Evolutionary conservation across 2,797 vertebrate species (phyloP).

Genomic region (Atherinosoma microstoma): DNA sequence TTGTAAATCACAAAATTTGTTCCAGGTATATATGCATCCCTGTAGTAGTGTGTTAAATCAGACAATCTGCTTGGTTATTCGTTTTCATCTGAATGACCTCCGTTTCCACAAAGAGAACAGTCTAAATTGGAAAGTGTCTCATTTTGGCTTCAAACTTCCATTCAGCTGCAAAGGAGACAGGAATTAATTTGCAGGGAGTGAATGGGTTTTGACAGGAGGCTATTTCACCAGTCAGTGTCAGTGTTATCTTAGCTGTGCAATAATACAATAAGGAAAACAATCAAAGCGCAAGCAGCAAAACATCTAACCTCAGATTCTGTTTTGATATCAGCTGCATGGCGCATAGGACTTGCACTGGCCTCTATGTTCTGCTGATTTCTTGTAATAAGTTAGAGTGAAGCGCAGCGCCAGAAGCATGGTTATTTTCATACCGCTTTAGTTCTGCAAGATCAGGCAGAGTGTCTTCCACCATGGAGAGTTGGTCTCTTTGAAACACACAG

Average conservation of each 20-base stretch:
- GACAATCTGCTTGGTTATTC: constrained; percentile 54
- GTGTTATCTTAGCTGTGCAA: constrained; percentile 46
- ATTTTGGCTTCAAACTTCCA: constrained; percentile 63
- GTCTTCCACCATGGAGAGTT: constrained; percentile 54
- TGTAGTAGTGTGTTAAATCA: constrained; percentile 43
- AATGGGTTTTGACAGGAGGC: constrained; percentile 68
- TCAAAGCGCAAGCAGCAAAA: constrained; percentile 55
- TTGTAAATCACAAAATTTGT: constrained; percentile 38
- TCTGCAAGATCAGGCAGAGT: constrained; percentile 70
- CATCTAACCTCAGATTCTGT: constrained; percentile 67
- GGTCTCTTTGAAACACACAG: constrained; percentile 65
- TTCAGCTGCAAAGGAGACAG: constrained; percentile 50
- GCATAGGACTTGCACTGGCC: constrained; percentile 43
- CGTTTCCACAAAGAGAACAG: constrained; percentile 31
- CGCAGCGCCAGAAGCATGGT: constrained; percentile 43
- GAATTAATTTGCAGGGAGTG: constrained; percentile 70
- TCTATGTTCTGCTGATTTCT: constrained; percentile 67
- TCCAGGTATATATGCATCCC: constrained; percentile 24
- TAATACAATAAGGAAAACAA: constrained; percentile 70
- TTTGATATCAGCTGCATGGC: constrained; percentile 61
- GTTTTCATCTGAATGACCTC: constrained; percentile 58
- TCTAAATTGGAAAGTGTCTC: constrained; percentile 62
- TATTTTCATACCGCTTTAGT: constrained; percentile 70
- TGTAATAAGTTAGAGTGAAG: constrained; percentile 67
- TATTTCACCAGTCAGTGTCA: constrained; percentile 67